Evolutionary conservation across 1,140 invertebrate species (phyloP).

Genomic region (Zaprionus camerounensis): DNA sequence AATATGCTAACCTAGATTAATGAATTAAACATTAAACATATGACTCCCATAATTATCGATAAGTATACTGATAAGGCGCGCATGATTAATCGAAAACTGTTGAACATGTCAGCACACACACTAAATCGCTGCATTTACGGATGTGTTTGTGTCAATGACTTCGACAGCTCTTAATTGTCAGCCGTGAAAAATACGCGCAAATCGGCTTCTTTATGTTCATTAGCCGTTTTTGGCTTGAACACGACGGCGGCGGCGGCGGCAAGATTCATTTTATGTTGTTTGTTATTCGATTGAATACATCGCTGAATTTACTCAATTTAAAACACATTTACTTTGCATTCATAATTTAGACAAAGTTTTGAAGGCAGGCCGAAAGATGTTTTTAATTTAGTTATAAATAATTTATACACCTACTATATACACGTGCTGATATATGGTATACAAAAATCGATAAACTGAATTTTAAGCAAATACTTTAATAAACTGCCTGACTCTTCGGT

Average conservation of each 20-base stretch:
- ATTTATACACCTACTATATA: conserved; percentile 60
- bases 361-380: conserved; percentile 5
- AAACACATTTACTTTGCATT: conserved; percentile 64
- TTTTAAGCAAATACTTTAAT: conserved; percentile 62
- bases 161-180: conserved; percentile 62
- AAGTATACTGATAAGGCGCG: conserved; percentile 31
- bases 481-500: conserved; percentile 32
- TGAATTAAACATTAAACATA: conserved; percentile 38
- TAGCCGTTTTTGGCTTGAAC: conserved; percentile 18
- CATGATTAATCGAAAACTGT: conserved; percentile 25
- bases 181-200: conserved; percentile 62
- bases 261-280: conserved; percentile 60
- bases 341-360: conserved; percentile 59
- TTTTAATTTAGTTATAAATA: conserved; percentile 70
- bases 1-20: conserved; percentile 15
- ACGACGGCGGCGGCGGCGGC: conserved; percentile 23
- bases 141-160: conserved; percentile 46
- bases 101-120: conserved; percentile 35
- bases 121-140: conserved; percentile 59
- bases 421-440: conserved; percentile 29
- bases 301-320: conserved; percentile 62
- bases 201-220: conserved; percentile 36
- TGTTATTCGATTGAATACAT: conserved; percentile 48
- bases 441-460: conserved; percentile 40
- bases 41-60: conserved; percentile 28